These are phyloP conservation scores for Syrmaticus mikado DNA, from an alignment of 2,113 vertebrate genomes.

Conservation along the genomic window DNA sequence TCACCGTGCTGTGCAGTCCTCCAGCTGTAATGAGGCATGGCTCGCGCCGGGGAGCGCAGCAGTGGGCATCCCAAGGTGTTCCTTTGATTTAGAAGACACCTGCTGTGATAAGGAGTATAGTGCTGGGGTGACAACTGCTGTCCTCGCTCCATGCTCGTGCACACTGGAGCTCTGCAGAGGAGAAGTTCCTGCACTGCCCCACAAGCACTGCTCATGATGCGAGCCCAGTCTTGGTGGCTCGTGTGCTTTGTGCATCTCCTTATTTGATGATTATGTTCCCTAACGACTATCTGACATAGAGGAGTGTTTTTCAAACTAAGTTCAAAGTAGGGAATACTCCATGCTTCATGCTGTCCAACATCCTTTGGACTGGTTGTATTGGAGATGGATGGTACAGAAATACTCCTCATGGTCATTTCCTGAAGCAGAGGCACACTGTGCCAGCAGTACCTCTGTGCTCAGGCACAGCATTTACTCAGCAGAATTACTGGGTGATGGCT, in stretches of 20 bases:
- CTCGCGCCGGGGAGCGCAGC: background rate
- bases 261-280: rapidly evolving
- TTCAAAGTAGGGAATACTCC: rapidly evolving
- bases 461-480: background rate
- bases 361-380: background rate
- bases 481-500: background rate
- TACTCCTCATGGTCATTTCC: rapidly evolving
- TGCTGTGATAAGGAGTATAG: slow-evolving; percentile 31
- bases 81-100: slow-evolving; percentile 67
- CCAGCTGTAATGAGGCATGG: background rate
- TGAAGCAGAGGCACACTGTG: background rate
- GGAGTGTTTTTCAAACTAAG: background rate
- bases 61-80: background rate
- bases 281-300: background rate
- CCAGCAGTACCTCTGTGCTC: background rate
- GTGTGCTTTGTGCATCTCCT: rapidly evolving
- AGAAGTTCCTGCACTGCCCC: background rate
- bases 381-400: no score
- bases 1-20: background rate
- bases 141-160: background rate
- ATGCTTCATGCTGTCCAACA: rapidly evolving
- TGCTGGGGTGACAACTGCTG: background rate
- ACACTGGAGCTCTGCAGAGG: background rate
- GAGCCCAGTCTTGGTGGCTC: background rate
- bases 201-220: no score